Evolutionary conservation across 2,113 vertebrate species (phyloP).

Genomic region (Cavia porcellus): DNA sequence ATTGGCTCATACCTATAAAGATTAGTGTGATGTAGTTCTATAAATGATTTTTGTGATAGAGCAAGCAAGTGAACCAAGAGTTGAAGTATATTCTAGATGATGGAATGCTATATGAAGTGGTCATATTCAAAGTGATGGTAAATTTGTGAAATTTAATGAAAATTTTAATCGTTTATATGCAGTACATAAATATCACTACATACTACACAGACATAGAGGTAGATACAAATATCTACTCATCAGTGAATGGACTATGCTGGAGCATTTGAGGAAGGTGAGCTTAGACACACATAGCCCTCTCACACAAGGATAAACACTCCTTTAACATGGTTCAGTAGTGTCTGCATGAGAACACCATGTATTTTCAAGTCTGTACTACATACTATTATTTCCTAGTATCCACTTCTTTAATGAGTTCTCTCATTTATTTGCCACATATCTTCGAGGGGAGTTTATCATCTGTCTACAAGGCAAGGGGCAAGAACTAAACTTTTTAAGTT

Average conservation of each 20-base stretch:
- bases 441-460: neutral
- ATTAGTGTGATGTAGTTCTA: neutral
- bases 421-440: neutral
- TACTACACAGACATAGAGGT: neutral
- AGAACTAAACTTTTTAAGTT: conserved; percentile 26
- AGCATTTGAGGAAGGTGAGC: neutral
- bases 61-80: neutral
- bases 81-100: neutral
- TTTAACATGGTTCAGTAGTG: neutral
- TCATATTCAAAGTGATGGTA: neutral
- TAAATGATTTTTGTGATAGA: neutral
- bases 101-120: neutral
- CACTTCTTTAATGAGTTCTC: neutral
- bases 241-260: neutral
- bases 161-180: neutral
- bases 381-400: neutral
- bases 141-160: neutral
- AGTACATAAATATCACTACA: neutral
- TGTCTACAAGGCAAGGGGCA: neutral
- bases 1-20: neutral
- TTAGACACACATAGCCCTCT: neutral
- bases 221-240: neutral
- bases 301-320: neutral
- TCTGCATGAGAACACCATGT: neutral
- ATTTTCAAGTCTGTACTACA: neutral